Percentiles rank a stretch among this genome's conserved stretches.
These are phyloP conservation scores for Anoplolepis gracilipes DNA, from an alignment of 1,140 invertebrate species.

Conservation along the genomic window DNA sequence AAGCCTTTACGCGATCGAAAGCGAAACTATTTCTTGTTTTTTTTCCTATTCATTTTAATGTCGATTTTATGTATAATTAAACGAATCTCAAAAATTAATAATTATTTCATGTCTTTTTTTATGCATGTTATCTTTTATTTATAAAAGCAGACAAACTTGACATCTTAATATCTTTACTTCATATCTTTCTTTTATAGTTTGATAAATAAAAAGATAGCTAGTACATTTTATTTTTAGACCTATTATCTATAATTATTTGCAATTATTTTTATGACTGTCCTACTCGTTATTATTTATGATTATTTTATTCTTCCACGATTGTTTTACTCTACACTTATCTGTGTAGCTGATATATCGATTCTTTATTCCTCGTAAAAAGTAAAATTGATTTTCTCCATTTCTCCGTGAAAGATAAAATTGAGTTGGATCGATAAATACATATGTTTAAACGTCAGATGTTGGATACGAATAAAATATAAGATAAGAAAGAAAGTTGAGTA, in stretches of 20 bases:
- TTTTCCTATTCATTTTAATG: neutral
- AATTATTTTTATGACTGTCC: neutral
- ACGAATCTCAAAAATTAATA: neutral
- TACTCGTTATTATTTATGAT: neutral
- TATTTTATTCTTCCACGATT: no score
- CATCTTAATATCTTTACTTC: neutral
- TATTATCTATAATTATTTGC: neutral
- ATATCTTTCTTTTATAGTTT: neutral
- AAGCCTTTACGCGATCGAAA: conserved; percentile 11
- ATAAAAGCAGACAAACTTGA: conserved; percentile 16
- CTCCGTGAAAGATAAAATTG: no score
- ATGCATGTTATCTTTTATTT: neutral
- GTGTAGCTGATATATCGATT: no score
- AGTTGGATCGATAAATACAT: no score
- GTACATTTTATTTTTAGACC: conserved; percentile 2
- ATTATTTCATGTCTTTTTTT: neutral
- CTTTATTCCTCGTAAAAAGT: no score
- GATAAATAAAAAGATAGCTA: neutral
- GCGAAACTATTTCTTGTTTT: neutral
- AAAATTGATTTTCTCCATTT: no score
- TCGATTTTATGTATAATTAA: neutral
- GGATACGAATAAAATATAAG: neutral
- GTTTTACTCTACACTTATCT: no score
- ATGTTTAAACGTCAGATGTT: no score
- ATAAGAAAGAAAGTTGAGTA: neutral